Base-by-base conservation (phyloP, 2,797 vertebrate species). In the Sandelia bainsii region DNA sequence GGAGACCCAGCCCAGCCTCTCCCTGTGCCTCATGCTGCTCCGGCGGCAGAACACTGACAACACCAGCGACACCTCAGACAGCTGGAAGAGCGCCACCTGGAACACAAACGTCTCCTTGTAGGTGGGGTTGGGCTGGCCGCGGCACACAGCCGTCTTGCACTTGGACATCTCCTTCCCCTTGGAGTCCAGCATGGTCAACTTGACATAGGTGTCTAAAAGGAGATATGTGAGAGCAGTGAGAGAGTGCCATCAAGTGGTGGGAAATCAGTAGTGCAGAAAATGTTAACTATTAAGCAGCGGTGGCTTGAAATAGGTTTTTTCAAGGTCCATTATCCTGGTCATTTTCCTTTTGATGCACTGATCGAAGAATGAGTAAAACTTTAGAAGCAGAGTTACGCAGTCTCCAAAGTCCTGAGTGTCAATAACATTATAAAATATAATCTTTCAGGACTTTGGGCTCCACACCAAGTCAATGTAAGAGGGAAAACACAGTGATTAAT, bases 91-190 rank as follows among this genome's bases (percentile, higher is more conserved):
- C 0, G 98, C 97, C 92, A 99, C 97, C 91, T 99, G 97, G 91
- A 98, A 99, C 74, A 97, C 92, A 27, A 99, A 99, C 5, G 96
- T 98, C 87, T 99, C 97, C 93, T 98, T 98, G 94, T 98, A 99
- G 44, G 96, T 94, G 14, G 98, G 98, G 88, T 97, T 97, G 48
- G 97, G 97, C 90, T 98, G 97, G 23, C 98, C 98, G 52, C 96
- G 96, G 81, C 96, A 97, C 77, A 97, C 93, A 0, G 96, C 97
- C 6, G 97, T 99, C 91, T 97, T 98, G 82, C 96, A 97, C 88
- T 97, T 99, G 90, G 96, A 98, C 96, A 99, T 99, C 93, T 98
- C 96, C 87, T 98, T 98, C 63, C 97, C 98, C 94, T 98, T 98
- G 22, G 97, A 99, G 93, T 99, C 98, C 94, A 99, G 94, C 83